Evolutionary conservation across 2,113 vertebrate genomes (phyloP).

Genomic region (Noctilio leporinus): DNA sequence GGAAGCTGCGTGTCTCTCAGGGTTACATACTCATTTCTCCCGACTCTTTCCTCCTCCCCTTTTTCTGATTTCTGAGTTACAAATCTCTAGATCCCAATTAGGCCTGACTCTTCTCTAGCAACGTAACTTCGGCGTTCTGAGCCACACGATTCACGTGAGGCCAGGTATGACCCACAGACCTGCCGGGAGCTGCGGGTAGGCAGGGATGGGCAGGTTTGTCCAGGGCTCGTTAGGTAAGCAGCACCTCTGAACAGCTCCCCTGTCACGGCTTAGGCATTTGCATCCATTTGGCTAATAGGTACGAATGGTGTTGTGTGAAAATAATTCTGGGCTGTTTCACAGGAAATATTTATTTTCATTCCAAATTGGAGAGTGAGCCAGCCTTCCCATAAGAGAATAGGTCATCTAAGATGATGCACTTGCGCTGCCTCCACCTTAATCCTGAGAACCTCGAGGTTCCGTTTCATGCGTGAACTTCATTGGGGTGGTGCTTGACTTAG

Average conservation of each 20-base stretch:
- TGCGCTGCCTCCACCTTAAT: not conserved
- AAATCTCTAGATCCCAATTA: not conserved
- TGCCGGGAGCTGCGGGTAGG: not conserved
- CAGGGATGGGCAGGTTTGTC: not conserved
- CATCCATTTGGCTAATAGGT: not conserved
- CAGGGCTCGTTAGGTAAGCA: accelerated
- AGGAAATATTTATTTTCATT: constrained; percentile 34
- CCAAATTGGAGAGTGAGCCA: not conserved
- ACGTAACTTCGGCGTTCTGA: not conserved
- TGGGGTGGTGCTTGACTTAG: not conserved
- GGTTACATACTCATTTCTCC: not conserved
- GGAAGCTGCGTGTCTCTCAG: not conserved
- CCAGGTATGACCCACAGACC: not conserved
- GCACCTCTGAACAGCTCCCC: not conserved
- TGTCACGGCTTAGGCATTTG: not conserved
- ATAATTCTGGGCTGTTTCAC: not conserved
- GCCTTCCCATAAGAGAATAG: not conserved
- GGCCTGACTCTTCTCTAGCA: not conserved
- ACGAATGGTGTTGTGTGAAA: not conserved
- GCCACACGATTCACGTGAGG: not conserved
- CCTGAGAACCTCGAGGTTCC: not conserved
- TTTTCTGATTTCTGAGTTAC: not conserved
- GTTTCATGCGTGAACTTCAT: not conserved
- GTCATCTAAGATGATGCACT: not conserved
- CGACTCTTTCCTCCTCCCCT: not conserved